Conservation (phyloP, 1,140 invertebrate genomes). For the Paraescarpia echinospica region DNA sequence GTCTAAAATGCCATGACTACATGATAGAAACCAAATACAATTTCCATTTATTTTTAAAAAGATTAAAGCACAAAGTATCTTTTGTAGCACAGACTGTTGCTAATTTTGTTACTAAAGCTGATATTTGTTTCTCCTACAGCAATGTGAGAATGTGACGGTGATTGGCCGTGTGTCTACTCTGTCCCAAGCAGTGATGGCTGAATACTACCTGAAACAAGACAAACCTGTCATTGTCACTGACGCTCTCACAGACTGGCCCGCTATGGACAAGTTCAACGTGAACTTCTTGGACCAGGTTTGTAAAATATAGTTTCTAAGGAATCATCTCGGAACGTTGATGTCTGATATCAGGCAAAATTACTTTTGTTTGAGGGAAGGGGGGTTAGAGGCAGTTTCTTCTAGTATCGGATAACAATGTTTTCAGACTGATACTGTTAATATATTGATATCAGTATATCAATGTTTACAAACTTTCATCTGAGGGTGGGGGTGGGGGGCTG, state of each 20-base stretch:
- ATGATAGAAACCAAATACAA: background rate
- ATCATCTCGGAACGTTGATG: too few relatives aligned
- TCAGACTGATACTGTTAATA: too few relatives aligned
- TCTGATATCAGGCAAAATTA: too few relatives aligned
- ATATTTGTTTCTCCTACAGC: slow-evolving; percentile 57
- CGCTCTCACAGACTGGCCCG: slow-evolving; percentile 70
- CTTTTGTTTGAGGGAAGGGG: too few relatives aligned
- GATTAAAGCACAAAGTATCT: background rate
- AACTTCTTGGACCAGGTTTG: slow-evolving; percentile 68
- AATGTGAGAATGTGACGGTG: slow-evolving; percentile 66
- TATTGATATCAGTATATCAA: too few relatives aligned
- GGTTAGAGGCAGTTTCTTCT: too few relatives aligned
- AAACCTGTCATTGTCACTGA: slow-evolving; percentile 74
- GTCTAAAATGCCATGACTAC: background rate
- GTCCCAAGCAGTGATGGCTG: slow-evolving; percentile 67
- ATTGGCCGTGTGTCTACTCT: slow-evolving; percentile 68
- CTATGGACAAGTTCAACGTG: slow-evolving; percentile 71
- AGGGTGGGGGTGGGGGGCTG: too few relatives aligned
- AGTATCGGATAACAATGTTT: too few relatives aligned
- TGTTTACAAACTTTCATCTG: too few relatives aligned
- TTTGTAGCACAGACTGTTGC: background rate
- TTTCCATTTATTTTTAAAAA: background rate
- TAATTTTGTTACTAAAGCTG: background rate
- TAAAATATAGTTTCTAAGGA: background rate
- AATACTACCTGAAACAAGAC: slow-evolving; percentile 70